These are phyloP conservation scores for Tachystola acroxantha DNA, from an alignment of 2,888 invertebrate genomes.

Conservation along the genomic window DNA sequence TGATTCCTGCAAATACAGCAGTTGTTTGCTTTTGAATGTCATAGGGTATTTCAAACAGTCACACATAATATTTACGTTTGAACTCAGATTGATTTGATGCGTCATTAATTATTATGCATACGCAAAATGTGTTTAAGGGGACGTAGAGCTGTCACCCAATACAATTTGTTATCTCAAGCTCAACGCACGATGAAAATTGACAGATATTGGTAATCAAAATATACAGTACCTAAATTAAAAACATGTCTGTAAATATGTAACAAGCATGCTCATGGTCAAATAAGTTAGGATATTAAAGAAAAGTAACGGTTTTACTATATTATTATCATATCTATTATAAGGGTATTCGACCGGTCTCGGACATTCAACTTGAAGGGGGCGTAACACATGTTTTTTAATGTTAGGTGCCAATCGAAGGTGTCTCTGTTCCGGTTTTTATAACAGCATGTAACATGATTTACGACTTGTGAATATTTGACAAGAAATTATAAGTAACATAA, in stretches of 20 bases:
- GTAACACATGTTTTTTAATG: conserved; percentile 37
- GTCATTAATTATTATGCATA: not conserved
- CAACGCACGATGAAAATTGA: no score
- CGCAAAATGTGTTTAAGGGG: no score
- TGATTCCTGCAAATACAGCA: no score
- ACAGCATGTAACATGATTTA: conserved; percentile 30
- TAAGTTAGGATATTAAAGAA: no score
- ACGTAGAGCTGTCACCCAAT: not conserved
- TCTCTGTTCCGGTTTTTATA: conserved; percentile 44
- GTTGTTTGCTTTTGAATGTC: no score
- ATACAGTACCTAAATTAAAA: no score
- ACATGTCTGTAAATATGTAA: no score
- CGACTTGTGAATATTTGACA: conserved; percentile 12
- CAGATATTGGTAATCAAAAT: no score
- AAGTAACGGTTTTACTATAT: no score
- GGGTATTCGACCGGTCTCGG: conserved; percentile 29
- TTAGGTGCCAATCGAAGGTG: conserved; percentile 7
- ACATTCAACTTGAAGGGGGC: conserved; percentile 47
- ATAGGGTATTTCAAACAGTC: no score
- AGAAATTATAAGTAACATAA: conserved; percentile 14
- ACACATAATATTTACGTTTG: not conserved
- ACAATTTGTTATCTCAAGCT: no score
- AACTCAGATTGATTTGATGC: not conserved
- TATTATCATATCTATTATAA: conserved; percentile 21
- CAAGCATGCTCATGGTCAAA: no score